Evolutionary conservation across 2,797 vertebrate species (phyloP), one percentile per base, ranked within the genome.

Genomic region (Dryobates pubescens): DNA sequence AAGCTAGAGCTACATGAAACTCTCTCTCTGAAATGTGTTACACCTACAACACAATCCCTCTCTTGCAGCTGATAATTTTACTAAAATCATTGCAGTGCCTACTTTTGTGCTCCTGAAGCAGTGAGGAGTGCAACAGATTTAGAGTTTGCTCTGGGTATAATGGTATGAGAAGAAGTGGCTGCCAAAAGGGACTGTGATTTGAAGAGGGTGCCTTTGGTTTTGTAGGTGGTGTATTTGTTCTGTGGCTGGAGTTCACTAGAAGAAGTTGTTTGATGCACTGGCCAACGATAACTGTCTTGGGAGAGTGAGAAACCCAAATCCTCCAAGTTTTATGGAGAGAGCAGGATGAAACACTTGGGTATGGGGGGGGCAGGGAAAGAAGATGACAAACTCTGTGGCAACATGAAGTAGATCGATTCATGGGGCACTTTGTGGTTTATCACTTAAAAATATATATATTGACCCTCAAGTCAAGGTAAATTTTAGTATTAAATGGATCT

Each of bases 121-220:
- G 82, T 3, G 16, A 73, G 80, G 24, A 53, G 62, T 74, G 88
- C 81, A 94, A 89, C 67, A 77, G 94, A 97, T 97, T 97, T 96
- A 97, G 83, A 67, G 93, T 32, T 90, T 75, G 53, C 72, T 76
- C 88, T 7, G 56, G 76, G 56, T 89, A 70, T 93, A 89, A 45
- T 20, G 79, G 88, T 92, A 91, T 95, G 95, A 93, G 72, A 87
- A 78, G 75, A 68, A 22, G 57, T 80, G 86, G 63, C 65, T 96
- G 94, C 95, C 94, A 97, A 74, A 92, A 93, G 75, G 81, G 74
- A 71, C 86, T 94, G 94, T 91, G 95, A 95, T 97, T 97, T 95
- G 96, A 97, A 95, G 77, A 95, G 95, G 90, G 91, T 53, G 95
- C 92, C 76, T 86, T 94, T 95, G 96, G 88, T 97, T 96, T 96